Conservation (phyloP, 2,888 invertebrate species). For the Shargacucullia verbasci region DNA sequence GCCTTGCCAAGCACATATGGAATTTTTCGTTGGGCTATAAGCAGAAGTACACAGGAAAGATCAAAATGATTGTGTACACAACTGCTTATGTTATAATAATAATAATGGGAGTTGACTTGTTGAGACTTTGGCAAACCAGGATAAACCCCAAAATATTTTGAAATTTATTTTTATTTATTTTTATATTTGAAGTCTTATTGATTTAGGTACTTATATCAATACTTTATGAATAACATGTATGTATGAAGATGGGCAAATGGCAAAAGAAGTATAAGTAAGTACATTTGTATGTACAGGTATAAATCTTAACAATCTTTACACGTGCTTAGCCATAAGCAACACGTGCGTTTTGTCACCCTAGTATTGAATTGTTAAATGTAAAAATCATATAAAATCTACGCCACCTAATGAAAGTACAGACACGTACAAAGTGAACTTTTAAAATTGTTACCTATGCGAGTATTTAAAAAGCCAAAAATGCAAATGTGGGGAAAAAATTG, state of each 20-base stretch:
- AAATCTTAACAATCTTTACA: slow-evolving; percentile 25
- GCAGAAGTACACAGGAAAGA: background rate
- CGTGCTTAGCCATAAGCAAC: slow-evolving; percentile 54
- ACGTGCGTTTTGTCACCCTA: slow-evolving; percentile 73
- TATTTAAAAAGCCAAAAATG: too few species aligned
- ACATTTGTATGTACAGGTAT: slow-evolving; percentile 14
- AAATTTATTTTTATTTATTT: too few species aligned
- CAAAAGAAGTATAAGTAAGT: slow-evolving; percentile 16
- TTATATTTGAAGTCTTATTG: too few species aligned
- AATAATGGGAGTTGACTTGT: too few species aligned
- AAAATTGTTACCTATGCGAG: background rate
- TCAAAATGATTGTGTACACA: background rate
- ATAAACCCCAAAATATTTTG: too few species aligned
- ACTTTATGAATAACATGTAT: too few species aligned
- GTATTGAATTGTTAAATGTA: slow-evolving; percentile 69
- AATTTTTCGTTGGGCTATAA: slow-evolving; percentile 16
- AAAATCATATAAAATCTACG: slow-evolving; percentile 74
- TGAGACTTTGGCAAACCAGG: too few species aligned
- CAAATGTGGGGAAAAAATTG: too few species aligned
- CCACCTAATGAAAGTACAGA: slow-evolving; percentile 75
- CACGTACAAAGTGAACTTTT: slow-evolving; percentile 48
- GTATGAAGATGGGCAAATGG: background rate
- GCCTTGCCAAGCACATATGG: slow-evolving; percentile 66
- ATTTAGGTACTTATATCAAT: too few species aligned
- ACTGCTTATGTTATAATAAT: too few species aligned